Conservation (phyloP, 2,888 invertebrate genomes). For the Xestia xanthographa region DNA sequence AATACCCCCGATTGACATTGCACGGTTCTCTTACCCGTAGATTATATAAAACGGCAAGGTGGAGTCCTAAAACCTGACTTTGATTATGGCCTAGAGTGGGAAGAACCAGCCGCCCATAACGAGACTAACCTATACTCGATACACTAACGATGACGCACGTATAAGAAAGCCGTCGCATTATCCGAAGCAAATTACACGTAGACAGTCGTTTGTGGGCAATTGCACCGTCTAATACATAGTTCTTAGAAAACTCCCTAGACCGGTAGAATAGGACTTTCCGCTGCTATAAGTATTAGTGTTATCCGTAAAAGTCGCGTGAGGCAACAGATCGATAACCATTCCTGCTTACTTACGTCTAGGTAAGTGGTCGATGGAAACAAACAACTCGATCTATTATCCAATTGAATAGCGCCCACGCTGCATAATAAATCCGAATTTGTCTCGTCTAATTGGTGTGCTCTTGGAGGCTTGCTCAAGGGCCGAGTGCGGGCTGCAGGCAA, state of each 20-base stretch:
- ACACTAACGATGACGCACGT: slow-evolving; percentile 59
- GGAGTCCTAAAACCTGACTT: slow-evolving; percentile 41
- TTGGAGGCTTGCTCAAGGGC: slow-evolving; percentile 73
- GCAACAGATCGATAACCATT: slow-evolving; percentile 67
- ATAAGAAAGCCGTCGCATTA: slow-evolving; percentile 65
- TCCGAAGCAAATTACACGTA: slow-evolving; percentile 64
- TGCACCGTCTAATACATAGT: slow-evolving; percentile 51
- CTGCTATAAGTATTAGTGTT: slow-evolving; percentile 33
- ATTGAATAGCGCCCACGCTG: slow-evolving; percentile 79
- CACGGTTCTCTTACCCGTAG: slow-evolving; percentile 26
- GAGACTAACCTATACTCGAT: slow-evolving; percentile 46
- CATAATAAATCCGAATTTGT: slow-evolving; percentile 85
- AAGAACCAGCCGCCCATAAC: slow-evolving; percentile 55
- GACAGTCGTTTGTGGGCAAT: slow-evolving; percentile 50
- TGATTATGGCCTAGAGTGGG: slow-evolving; percentile 52
- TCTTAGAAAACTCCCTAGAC: slow-evolving; percentile 49
- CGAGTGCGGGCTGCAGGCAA: slow-evolving; percentile 79
- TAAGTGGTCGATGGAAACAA: slow-evolving; percentile 69
- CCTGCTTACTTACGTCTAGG: slow-evolving; percentile 66
- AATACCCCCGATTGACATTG: slow-evolving; percentile 35
- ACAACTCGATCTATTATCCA: slow-evolving; percentile 77
- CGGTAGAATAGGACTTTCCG: slow-evolving; percentile 37
- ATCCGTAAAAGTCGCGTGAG: slow-evolving; percentile 56
- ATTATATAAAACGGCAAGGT: slow-evolving; percentile 47
- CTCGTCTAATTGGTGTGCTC: slow-evolving; percentile 86